phyloP scores from a whole-genome alignment of 1,140 invertebrate genomes.

The Cepaea nemoralis region DNA sequence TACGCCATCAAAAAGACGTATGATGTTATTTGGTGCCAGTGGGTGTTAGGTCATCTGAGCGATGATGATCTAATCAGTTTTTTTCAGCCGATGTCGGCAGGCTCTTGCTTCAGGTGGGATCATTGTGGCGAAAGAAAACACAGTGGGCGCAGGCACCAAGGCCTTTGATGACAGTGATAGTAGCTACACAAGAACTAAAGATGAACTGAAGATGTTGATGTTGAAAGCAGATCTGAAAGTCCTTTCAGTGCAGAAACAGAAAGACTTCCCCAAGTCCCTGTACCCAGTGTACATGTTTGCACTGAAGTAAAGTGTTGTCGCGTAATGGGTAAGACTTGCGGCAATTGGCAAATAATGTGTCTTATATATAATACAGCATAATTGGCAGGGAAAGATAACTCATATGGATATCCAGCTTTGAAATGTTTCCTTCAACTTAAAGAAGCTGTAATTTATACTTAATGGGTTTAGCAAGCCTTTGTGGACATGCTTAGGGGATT shows the following conservation, averaged over 20 bases:
- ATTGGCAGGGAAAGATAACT: too few relatives aligned
- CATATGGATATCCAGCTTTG: too few relatives aligned
- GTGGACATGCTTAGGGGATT: too few relatives aligned
- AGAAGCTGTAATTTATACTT: too few relatives aligned
- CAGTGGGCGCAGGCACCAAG: conserved; percentile 78
- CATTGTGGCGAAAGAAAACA: conserved; percentile 97
- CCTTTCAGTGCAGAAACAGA: conserved; percentile 85
- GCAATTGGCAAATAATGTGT: too few relatives aligned
- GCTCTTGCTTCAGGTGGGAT: conserved; percentile 82
- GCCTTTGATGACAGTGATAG: conserved; percentile 88
- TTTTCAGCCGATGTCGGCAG: conserved; percentile 82
- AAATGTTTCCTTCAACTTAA: too few relatives aligned
- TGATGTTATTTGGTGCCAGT: conserved; percentile 97
- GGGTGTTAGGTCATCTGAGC: conserved; percentile 93
- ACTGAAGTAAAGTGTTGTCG: conserved; percentile 73
- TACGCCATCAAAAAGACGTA: conserved; percentile 81
- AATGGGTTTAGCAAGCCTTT: too few relatives aligned
- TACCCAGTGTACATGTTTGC: conserved; percentile 96
- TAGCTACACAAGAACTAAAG: conserved; percentile 86
- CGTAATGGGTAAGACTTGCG: background rate
- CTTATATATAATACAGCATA: too few relatives aligned
- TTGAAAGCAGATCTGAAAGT: conserved; percentile 82
- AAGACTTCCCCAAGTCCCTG: conserved; percentile 90
- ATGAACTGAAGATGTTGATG: conserved; percentile 78
- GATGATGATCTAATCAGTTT: conserved; percentile 89